These are phyloP conservation scores for Enteromius thamalakanensis DNA, from an alignment of 2,797 vertebrate genomes.

Conservation along the genomic window DNA sequence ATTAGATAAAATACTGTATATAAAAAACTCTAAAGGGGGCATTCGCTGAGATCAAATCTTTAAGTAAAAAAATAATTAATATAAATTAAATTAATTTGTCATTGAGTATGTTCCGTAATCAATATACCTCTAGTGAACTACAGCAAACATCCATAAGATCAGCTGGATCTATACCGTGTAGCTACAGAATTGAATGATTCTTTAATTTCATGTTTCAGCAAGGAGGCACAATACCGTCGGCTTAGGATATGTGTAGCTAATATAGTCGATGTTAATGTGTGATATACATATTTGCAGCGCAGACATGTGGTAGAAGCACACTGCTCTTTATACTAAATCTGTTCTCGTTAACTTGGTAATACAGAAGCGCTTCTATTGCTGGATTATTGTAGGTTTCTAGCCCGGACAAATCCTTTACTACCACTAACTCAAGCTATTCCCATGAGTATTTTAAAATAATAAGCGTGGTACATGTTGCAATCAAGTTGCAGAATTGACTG, in stretches of 20 bases:
- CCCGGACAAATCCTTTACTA: background rate
- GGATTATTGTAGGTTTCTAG: background rate
- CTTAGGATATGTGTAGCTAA: background rate
- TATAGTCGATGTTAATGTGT: background rate
- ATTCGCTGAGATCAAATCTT: background rate
- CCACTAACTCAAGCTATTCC: constrained; percentile 22
- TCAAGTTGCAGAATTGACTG: constrained; percentile 6
- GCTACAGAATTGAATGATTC: background rate
- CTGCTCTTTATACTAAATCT: background rate
- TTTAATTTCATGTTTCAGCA: background rate
- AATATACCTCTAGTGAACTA: background rate
- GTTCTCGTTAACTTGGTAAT: constrained; percentile 24
- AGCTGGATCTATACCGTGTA: background rate
- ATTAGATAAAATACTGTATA: background rate
- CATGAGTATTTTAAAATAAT: background rate
- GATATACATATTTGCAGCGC: constrained; percentile 19
- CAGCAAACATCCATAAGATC: background rate
- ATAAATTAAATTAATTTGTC: background rate
- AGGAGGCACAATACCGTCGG: background rate
- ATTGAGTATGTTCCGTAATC: background rate
- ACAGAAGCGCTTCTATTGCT: constrained; percentile 19
- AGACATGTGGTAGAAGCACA: background rate
- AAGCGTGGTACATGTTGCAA: constrained; percentile 13
- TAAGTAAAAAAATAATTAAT: background rate
- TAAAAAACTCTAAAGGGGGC: background rate